A percentile compares a stretch with the other conserved stretches of the same genome.
Conservation (phyloP, 2,797 vertebrate species). For the Mus minutoides region DNA sequence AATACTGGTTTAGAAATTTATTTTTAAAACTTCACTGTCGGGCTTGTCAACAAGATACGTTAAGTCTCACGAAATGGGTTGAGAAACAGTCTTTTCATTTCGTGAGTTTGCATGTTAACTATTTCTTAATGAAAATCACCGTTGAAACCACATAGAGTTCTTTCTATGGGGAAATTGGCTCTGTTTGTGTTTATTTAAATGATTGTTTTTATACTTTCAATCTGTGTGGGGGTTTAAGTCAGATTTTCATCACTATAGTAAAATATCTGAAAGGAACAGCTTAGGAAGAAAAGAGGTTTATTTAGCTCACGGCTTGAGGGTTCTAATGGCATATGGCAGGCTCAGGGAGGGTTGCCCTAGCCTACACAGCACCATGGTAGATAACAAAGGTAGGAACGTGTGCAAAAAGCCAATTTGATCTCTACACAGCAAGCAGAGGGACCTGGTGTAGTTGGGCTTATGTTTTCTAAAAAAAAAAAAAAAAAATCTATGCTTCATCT, state of each 20-base stretch:
- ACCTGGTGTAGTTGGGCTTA: background rate
- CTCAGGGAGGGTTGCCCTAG: background rate
- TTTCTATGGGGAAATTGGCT: background rate
- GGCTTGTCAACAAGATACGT: background rate
- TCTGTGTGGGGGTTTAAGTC: background rate
- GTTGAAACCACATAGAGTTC: background rate
- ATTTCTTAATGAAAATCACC: background rate
- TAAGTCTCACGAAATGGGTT: background rate
- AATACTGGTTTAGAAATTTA: background rate
- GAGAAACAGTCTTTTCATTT: conserved; percentile 21
- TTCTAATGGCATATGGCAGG: background rate
- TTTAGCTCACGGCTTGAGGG: background rate
- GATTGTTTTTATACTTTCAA: background rate
- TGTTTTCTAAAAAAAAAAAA: too few relatives aligned
- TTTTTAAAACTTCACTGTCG: conserved; percentile 16
- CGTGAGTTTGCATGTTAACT: conserved; percentile 41
- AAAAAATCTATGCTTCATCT: background rate
- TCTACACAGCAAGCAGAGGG: background rate
- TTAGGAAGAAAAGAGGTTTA: background rate
- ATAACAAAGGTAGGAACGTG: background rate
- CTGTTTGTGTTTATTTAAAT: background rate
- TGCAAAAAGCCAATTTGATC: background rate
- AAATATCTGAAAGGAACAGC: background rate
- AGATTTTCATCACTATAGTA: background rate
- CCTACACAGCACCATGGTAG: background rate